Base-by-base conservation (phyloP, 2,888 invertebrate genomes). In the Teinopalpus imperialis region DNA sequence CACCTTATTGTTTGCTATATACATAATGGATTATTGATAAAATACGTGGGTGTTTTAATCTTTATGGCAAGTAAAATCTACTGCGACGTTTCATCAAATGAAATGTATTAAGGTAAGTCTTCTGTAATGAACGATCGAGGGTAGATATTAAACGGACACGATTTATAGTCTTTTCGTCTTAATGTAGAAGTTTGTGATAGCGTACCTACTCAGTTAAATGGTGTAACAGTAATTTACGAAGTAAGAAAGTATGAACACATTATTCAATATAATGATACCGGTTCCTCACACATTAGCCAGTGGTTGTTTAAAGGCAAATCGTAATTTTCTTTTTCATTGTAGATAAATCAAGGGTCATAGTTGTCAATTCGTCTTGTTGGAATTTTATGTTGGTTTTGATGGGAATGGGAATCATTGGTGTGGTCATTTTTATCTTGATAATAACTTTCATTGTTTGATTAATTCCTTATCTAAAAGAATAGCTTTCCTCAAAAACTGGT, bases 1-100 rank as follows among this genome's bases (percentile, higher is more conserved):
- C 63, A 60, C 65, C 69, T 81, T 74, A 87, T 88, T 88, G 88
- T 88, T 86, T 83, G 78, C 66, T 69, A 70, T 81, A 74, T 75
- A 68, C 69, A 74, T 87, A 88, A 88, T 88, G 85, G 87, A 86
- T 86, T 88, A 86, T 82, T 88, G 87, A 88, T 88, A 87, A 86
- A 78, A 74, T 64, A 81, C 72, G 85, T 86, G 87, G 87, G 86
- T 85, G 86, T 85, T 73, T 69, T 83, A 82, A 86, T 86, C 86
- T 85, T 60, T 56, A 47, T 52, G 27, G 4, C 34, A 53, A 63
- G 67, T 70, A 66, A 74, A 80, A 81, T 81, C 77, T 76, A 70
- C 70, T 59, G 57, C 65, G 66, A 68, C 61, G 72, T 73, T 70
- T 68, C 77, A 70, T 74, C 69, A 61, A 74, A 71, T 62, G 63